Base-by-base conservation (phyloP, 2,113 vertebrate species). In the Embiotoca jacksoni region DNA sequence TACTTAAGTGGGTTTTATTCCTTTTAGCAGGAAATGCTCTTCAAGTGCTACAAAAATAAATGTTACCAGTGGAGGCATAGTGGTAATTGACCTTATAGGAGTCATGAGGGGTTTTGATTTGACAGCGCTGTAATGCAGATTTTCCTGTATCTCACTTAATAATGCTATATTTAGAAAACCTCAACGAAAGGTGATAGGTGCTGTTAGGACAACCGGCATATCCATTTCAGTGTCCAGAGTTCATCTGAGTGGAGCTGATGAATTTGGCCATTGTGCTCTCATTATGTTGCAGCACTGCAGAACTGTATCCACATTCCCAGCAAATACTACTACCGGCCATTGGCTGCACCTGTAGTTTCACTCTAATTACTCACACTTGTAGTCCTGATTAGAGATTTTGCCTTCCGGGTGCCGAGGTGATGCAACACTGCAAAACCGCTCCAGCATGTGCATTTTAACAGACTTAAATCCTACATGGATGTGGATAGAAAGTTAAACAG, bases 351-450 rank as follows among this genome's bases (percentile, higher is more conserved):
- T 46, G 39, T 33, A 11, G 72, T 71, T 69, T 78, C 39, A 64
- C 14, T 86, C 75, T 81, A 78, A 90, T 84, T 86, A 47, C 79
- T 82, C 68, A 41, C 71, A 70, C 69, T 73, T 78, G 73, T 67
- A 47, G 23, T 30, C 36, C 62, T 82, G 69, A 84, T 88, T 72
- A 65, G 69, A 60, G 36, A 54, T n/a, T 76, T 85, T 73, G 32
- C 63, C 67, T 78, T 65, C 70, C 47, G 73, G 85, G 80, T 63
- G 66, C 53, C 23, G 44, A 59, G 46, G 66, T 76, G 70, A 78
- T 73, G 74, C 73, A 76, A 74, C 36, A 5, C 14, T 4, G 47
- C 55, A 86, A 82, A 86, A 82, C 41, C 23, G 64, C 58, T 74
- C 68, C 55, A 60, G 47, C 39, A 8, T 78, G 80, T 68, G 80